These are phyloP conservation scores for Rutpela maculata DNA, from an alignment of 2,888 invertebrate genomes.

Conservation along the genomic window DNA sequence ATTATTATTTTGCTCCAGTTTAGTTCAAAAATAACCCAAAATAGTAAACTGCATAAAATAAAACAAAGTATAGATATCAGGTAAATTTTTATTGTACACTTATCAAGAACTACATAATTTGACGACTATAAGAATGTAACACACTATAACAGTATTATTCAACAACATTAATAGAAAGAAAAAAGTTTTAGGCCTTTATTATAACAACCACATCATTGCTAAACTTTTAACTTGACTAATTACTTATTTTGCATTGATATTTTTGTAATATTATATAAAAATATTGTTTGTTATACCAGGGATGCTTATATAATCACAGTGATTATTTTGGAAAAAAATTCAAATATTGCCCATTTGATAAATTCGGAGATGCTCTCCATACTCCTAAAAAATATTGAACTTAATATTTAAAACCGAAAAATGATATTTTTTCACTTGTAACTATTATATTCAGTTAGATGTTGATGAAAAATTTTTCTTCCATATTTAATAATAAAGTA, in stretches of 20 bases:
- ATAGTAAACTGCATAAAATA: background rate
- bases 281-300: constrained; percentile 47
- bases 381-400: background rate
- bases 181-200: constrained; percentile 65
- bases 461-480: background rate
- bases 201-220: constrained; percentile 61
- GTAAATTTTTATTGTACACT: constrained; percentile 67
- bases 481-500: background rate
- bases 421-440: background rate
- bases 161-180: constrained; percentile 70
- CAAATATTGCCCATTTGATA: constrained; percentile 28
- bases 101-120: constrained; percentile 69
- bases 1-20: no score
- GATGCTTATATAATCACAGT: constrained; percentile 47
- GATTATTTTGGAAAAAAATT: constrained; percentile 39
- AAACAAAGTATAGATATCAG: constrained; percentile 33
- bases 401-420: background rate
- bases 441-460: background rate
- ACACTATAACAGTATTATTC: constrained; percentile 67
- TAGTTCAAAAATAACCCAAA: no score
- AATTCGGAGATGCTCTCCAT: constrained; percentile 18
- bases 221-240: constrained; percentile 47
- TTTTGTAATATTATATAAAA: constrained; percentile 49
- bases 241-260: constrained; percentile 52
- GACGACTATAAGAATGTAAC: constrained; percentile 68